Evolutionary conservation across 2,113 vertebrate genomes (phyloP).

Genomic region (Sus scrofa): T2T-Sscrofa CM000813.6:67029501-67030000

Average conservation of each 20-base stretch:
- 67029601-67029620: constrained; percentile 95
- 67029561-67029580: constrained; percentile 92
- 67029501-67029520: constrained; percentile 96
- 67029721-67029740: rapidly evolving
- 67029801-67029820: neutral
- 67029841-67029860: neutral
- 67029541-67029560: constrained; percentile 93
- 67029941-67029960: neutral
- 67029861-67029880: neutral
- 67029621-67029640: constrained; percentile 97
- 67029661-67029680: constrained; percentile 92
- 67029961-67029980: neutral
- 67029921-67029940: neutral
- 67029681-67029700: constrained; percentile 97
- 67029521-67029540: constrained; percentile 97
- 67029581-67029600: constrained; percentile 93
- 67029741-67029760: neutral
- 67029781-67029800: neutral
- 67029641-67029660: constrained; percentile 93
- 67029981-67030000: neutral
- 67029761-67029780: rapidly evolving
- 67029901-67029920: neutral
- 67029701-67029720: constrained; percentile 92
- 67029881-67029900: neutral
- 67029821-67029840: rapidly evolving